Conservation (phyloP, 2,113 vertebrate species). For the Athene noctua region DNA sequence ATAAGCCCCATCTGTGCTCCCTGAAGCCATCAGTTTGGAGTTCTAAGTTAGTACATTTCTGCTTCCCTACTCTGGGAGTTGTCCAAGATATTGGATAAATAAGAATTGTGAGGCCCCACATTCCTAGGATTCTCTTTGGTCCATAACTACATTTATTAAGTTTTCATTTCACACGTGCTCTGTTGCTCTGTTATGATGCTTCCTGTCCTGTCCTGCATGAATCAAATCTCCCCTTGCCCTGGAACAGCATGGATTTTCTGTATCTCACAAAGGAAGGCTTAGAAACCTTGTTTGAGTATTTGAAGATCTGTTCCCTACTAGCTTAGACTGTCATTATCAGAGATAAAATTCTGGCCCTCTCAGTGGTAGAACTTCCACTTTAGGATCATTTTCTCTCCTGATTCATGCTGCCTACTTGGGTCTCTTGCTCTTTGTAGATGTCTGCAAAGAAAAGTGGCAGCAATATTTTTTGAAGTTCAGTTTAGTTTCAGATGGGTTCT, state of each 20-base stretch:
- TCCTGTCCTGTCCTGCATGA: not conserved
- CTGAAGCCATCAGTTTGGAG: not conserved
- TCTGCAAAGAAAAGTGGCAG: not conserved
- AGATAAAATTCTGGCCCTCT: not conserved
- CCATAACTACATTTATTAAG: not conserved
- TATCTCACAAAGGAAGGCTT: not conserved
- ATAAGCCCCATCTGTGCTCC: slow-evolving; percentile 26
- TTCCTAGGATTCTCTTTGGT: not conserved
- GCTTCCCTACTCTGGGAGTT: not conserved
- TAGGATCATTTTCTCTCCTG: not conserved
- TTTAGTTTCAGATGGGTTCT: not conserved
- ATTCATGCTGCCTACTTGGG: not conserved
- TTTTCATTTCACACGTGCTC: not conserved
- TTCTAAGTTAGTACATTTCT: not conserved
- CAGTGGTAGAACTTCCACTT: not conserved
- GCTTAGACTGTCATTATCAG: not conserved
- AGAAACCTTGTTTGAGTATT: not conserved
- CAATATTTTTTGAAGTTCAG: not conserved
- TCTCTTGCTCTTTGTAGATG: not conserved
- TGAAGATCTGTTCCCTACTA: not conserved
- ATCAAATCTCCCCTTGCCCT: not conserved
- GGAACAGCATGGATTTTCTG: not conserved
- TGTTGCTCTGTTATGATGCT: not conserved
- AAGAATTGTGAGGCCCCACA: not conserved
- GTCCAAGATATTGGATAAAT: not conserved